These are phyloP conservation scores for Dicerorhinus sumatrensis DNA, from an alignment of 2,113 vertebrate species.

Conservation along the genomic window DNA sequence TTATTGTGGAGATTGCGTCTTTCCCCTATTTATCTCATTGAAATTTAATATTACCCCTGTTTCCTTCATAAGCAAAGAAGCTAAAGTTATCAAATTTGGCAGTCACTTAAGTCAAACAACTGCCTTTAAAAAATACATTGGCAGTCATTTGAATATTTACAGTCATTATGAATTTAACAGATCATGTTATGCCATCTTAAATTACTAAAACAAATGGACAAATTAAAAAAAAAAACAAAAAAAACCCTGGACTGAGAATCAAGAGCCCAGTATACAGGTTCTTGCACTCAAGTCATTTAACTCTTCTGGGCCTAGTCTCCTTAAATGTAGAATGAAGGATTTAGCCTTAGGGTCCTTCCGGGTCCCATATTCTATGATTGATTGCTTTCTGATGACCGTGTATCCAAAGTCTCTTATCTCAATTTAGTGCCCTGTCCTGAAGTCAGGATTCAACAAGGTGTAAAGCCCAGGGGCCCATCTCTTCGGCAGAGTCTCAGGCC, in stretches of 20 bases:
- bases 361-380: background rate
- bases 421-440: background rate
- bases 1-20: background rate
- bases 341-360: background rate
- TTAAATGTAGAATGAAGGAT: slow-evolving; percentile 42
- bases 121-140: slow-evolving; percentile 40
- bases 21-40: background rate
- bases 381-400: background rate
- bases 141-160: slow-evolving; percentile 21
- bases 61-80: background rate
- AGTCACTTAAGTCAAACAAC: background rate
- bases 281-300: background rate
- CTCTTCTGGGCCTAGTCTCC: slow-evolving; percentile 17
- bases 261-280: background rate
- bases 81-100: background rate
- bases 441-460: background rate
- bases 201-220: background rate
- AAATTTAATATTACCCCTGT: background rate
- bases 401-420: background rate
- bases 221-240: background rate
- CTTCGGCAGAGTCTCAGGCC: background rate
- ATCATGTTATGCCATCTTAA: background rate
- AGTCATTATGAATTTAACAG: slow-evolving; percentile 21
- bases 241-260: background rate
- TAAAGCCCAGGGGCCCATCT: background rate